A percentile compares a stretch with the other conserved stretches of the same genome.
Evolutionary conservation across 1,140 invertebrate species (phyloP).

Genomic region (Ips nitidus): DNA sequence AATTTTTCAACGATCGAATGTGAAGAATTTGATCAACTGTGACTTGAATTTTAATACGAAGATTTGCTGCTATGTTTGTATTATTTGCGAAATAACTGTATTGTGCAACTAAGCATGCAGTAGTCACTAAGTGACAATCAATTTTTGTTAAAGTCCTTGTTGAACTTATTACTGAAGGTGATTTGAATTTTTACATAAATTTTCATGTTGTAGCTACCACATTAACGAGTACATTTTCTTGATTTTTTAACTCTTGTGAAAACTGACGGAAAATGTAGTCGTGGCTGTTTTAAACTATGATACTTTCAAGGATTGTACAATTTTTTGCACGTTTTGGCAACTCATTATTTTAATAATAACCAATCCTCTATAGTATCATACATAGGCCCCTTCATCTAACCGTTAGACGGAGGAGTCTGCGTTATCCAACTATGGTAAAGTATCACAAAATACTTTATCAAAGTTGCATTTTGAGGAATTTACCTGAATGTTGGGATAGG

Average conservation of each 20-base stretch:
- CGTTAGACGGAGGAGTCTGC: constrained; percentile 12
- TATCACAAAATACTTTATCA: constrained; percentile 21
- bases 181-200: too few species aligned
- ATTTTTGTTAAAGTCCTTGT: too few species aligned
- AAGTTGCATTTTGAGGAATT: constrained; percentile 53
- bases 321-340: too few species aligned
- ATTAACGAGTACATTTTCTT: neutral
- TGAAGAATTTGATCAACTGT: constrained; percentile 9
- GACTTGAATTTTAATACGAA: constrained; percentile 9
- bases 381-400: constrained; percentile 17
- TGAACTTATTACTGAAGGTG: too few species aligned
- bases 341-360: too few species aligned
- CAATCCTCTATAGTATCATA: neutral
- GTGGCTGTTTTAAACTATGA: too few species aligned
- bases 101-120: too few species aligned
- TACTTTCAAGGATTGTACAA: too few species aligned
- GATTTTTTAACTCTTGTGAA: neutral
- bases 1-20: constrained; percentile 15
- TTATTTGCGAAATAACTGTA: neutral
- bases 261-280: too few species aligned
- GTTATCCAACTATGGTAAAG: constrained; percentile 22
- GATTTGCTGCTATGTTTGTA: too few species aligned
- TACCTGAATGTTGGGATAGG: constrained; percentile 98
- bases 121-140: too few species aligned
- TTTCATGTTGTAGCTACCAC: neutral